A percentile compares a stretch with the other conserved stretches of the same genome.
Conservation (phyloP, 2,888 invertebrate species). For the Epiperipatus broadwayi region DNA sequence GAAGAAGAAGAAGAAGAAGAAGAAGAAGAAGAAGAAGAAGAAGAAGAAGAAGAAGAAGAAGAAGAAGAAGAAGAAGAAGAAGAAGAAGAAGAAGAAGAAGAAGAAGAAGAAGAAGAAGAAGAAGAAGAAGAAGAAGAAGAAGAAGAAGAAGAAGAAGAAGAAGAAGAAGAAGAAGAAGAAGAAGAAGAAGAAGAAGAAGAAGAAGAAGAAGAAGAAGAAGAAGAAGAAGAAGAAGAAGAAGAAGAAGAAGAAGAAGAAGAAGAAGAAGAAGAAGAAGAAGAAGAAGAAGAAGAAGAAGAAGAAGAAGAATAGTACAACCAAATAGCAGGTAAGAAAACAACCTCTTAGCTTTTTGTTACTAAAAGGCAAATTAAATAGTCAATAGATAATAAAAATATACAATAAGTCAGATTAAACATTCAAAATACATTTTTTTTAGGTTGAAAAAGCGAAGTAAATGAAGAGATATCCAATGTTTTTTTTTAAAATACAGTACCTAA, state of each 20-base stretch:
- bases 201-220: not conserved
- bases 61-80: not conserved
- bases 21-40: not conserved
- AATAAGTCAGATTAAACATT: too few species aligned
- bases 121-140: not conserved
- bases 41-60: not conserved
- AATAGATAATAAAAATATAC: too few species aligned
- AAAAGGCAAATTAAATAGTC: too few species aligned
- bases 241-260: not conserved
- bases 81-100: not conserved
- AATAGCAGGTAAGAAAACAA: not conserved
- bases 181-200: not conserved
- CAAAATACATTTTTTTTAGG: too few species aligned
- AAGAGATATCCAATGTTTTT: too few species aligned
- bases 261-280: slow-evolving; percentile 3
- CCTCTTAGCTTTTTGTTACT: too few species aligned
- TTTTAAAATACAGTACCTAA: too few species aligned
- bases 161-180: not conserved
- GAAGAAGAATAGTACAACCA: not conserved
- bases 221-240: not conserved
- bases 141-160: not conserved
- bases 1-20: not conserved
- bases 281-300: slow-evolving; percentile 3
- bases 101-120: not conserved
- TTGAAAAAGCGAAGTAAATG: too few species aligned